Conservation (phyloP, 2,113 vertebrate species). For the Plestiodon gilberti region DNA sequence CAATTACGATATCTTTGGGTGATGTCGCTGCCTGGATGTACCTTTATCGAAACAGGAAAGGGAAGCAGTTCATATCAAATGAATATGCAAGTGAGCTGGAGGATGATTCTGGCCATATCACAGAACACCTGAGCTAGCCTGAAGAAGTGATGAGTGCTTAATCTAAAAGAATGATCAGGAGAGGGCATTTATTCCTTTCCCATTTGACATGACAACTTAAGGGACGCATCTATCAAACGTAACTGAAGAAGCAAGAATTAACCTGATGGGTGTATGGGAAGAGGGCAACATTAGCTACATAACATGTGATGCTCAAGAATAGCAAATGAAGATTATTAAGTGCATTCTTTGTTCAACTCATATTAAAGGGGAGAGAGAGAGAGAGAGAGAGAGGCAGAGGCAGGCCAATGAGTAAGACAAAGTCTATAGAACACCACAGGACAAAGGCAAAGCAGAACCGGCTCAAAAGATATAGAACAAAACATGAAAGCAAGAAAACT, state of each 20-base stretch:
- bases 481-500: neutral
- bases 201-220: neutral
- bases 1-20: constrained; percentile 93
- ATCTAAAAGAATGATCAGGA: neutral
- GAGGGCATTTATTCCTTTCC: neutral
- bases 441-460: neutral
- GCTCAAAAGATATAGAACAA: neutral
- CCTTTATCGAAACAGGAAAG: constrained; percentile 70
- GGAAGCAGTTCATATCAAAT: neutral
- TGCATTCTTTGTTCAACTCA: neutral
- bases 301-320: neutral
- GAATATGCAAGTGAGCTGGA: rapidly evolving
- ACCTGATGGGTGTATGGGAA: neutral
- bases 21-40: constrained; percentile 97
- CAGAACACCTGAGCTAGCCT: neutral
- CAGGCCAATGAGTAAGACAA: neutral
- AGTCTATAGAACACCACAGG: neutral
- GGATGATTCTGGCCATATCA: rapidly evolving
- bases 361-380: neutral
- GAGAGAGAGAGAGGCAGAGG: too few species aligned
- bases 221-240: neutral
- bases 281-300: neutral
- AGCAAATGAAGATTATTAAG: neutral
- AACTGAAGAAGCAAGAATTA: neutral
- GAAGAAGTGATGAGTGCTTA: rapidly evolving